Evolutionary conservation across 2,888 invertebrate species (phyloP).

Genomic region (Cephus runcator): DNA sequence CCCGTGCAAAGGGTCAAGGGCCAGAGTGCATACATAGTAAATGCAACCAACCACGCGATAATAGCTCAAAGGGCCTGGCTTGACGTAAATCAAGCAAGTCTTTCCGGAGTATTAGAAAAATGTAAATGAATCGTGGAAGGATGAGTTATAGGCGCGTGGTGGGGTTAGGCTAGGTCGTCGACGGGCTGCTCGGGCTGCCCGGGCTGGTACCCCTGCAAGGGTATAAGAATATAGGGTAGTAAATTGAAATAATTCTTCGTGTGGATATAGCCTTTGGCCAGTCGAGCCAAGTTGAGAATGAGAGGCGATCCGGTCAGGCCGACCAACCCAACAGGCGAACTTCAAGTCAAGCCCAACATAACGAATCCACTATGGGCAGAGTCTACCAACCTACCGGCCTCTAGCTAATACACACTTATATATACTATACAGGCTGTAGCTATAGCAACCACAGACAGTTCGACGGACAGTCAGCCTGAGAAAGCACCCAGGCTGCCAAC

Average conservation of each 20-base stretch:
- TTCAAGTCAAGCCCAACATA: not conserved
- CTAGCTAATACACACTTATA: not conserved
- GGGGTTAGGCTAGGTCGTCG: not conserved
- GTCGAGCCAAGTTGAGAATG: slow-evolving; percentile 36
- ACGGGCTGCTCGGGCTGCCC: not conserved
- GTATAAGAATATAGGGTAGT: slow-evolving; percentile 25
- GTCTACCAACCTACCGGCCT: not conserved
- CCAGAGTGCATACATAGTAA: not conserved
- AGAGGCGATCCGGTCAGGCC: slow-evolving; percentile 30
- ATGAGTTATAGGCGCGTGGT: slow-evolving; percentile 25
- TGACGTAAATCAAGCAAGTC: not conserved
- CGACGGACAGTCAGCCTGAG: not conserved
- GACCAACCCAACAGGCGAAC: not conserved
- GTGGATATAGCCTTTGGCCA: slow-evolving; percentile 43
- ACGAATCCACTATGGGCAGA: not conserved
- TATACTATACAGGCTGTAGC: not conserved
- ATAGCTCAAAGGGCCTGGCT: not conserved
- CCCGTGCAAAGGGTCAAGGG: not conserved
- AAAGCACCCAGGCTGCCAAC: slow-evolving; percentile 6
- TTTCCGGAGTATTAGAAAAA: slow-evolving; percentile 2
- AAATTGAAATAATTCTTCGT: slow-evolving; percentile 61
- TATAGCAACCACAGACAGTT: not conserved
- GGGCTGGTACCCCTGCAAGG: not conserved
- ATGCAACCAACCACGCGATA: not conserved
- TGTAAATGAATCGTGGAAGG: slow-evolving; percentile 27